Evolutionary conservation across 1,140 invertebrate species (phyloP).

Genomic region (Drosophila athabasca): DNA sequence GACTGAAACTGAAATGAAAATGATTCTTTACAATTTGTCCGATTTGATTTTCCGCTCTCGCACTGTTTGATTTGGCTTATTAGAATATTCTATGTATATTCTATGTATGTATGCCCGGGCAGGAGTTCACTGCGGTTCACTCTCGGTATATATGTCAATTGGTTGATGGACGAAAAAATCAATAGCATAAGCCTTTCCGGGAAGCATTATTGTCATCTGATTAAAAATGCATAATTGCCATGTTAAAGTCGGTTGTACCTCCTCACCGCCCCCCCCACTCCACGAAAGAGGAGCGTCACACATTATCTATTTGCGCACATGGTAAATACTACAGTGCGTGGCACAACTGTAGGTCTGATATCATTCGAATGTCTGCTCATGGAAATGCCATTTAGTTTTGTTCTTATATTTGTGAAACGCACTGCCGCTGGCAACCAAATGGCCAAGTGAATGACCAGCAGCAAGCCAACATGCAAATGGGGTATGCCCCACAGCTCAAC

Average conservation of each 20-base stretch:
- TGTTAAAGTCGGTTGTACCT: conserved; percentile 21
- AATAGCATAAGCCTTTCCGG: conserved; percentile 61
- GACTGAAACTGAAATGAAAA: conserved; percentile 39
- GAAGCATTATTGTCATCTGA: conserved; percentile 54
- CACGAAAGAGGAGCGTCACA: conserved; percentile 25
- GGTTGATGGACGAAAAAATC: conserved; percentile 50
- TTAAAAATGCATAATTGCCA: conserved; percentile 72
- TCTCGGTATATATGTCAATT: conserved; percentile 56
- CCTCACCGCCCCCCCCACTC: too few species aligned
- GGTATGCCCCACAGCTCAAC: conserved; percentile 3
- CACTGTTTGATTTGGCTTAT: conserved; percentile 51
- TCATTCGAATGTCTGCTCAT: too few species aligned
- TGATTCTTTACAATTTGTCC: conserved; percentile 41
- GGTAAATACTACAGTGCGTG: background rate
- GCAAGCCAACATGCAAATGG: conserved; percentile 32
- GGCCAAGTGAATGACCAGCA: conserved; percentile 37
- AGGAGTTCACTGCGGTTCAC: conserved; percentile 30
- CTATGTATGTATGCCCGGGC: background rate
- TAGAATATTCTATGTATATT: conserved; percentile 33
- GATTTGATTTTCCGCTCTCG: conserved; percentile 24
- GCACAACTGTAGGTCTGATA: background rate
- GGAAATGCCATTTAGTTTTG: too few species aligned
- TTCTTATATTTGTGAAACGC: conserved; percentile 1
- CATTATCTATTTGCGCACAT: conserved; percentile 58
- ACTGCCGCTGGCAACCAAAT: conserved; percentile 34